Evolutionary conservation across 2,888 invertebrate genomes (phyloP), one percentile per base, ranked within the genome.

Genomic region (Cynaeus angustus): DNA sequence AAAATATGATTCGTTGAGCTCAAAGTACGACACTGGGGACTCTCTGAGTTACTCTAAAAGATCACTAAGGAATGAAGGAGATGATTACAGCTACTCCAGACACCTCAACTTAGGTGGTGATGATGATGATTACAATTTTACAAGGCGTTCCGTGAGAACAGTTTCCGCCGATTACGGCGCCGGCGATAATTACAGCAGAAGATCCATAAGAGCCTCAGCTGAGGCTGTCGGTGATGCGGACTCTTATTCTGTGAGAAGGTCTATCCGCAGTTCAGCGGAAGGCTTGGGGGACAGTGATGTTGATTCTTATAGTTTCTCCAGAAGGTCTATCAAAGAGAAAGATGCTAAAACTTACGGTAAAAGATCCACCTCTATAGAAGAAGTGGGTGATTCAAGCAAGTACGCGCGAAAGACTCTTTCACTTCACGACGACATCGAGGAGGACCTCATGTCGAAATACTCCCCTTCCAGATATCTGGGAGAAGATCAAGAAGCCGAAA

Each of bases 181-280:
- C 55, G 76, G 76, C 28, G 81, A 79, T 50, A 70, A 71, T 52
- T 82, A 79, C 38, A 75, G 75, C 2, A 79, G 75, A 71, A 76
- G 79, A 65, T 76, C 77, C 0, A 72, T 79, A 1, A 73, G 75
- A 28, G 72, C 78, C 1, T 68, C 76, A n/a, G 65, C 77, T 7
- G 81, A 81, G 72, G 77, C 76, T 8, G 71, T 78, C 16, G 81
- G 81, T 14, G 82, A 81, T 64, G 80, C 79, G 30, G 81, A 83
- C 55, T 75, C 77, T n/a, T 78, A 80, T 56, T 74, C 75, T 0
- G 71, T 81, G n/a, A 77, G 79, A 70, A 80, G 76, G 71, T 78
- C 80, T 0, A 68, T 79, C 7, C 78, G 72, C 70, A 73, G 79
- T 10, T 79, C 79, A 6, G 66, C 77, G 0, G 81, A 82, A 72